These are phyloP conservation scores for Seriola aureovittata DNA, from an alignment of 2,113 vertebrate genomes.

Conservation along the genomic window DNA sequence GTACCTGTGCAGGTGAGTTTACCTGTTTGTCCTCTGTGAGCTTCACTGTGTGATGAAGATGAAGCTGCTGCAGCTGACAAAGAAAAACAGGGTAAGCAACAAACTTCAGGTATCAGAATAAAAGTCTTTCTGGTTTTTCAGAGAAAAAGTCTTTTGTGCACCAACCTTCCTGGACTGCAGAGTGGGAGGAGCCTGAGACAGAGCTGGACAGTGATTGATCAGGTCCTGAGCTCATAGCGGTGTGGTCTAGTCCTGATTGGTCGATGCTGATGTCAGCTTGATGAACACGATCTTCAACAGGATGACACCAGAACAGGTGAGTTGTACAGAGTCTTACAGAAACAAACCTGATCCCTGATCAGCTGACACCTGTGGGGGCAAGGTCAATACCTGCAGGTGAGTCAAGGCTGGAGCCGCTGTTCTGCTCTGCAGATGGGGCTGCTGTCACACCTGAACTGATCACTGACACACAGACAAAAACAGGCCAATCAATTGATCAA, in stretches of 20 bases:
- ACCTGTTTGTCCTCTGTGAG: conserved; percentile 51
- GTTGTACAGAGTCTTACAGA: neutral
- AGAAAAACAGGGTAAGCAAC: neutral
- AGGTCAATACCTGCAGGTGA: conserved; percentile 64
- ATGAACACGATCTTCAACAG: conserved; percentile 35
- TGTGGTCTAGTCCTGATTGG: conserved; percentile 41
- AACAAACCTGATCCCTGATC: neutral
- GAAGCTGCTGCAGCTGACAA: conserved; percentile 17
- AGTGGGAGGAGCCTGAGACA: conserved; percentile 34
- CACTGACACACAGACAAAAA: conserved; percentile 38
- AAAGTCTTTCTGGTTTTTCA: neutral
- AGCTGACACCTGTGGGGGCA: neutral
- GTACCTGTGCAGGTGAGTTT: neutral
- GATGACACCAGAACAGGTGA: conserved; percentile 9
- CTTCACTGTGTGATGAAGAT: conserved; percentile 20
- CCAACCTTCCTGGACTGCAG: conserved; percentile 46
- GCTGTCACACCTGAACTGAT: conserved; percentile 56
- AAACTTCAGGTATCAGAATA: neutral
- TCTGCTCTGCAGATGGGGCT: conserved; percentile 14
- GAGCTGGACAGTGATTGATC: conserved; percentile 40
- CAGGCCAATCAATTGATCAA: neutral
- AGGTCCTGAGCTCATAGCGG: conserved; percentile 30
- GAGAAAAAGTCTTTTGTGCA: neutral
- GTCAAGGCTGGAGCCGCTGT: conserved; percentile 47
- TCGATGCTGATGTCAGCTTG: conserved; percentile 18